These are phyloP conservation scores for Pachypanchax playfairii DNA, from an alignment of 2,113 vertebrate species.

Conservation along the genomic window DNA sequence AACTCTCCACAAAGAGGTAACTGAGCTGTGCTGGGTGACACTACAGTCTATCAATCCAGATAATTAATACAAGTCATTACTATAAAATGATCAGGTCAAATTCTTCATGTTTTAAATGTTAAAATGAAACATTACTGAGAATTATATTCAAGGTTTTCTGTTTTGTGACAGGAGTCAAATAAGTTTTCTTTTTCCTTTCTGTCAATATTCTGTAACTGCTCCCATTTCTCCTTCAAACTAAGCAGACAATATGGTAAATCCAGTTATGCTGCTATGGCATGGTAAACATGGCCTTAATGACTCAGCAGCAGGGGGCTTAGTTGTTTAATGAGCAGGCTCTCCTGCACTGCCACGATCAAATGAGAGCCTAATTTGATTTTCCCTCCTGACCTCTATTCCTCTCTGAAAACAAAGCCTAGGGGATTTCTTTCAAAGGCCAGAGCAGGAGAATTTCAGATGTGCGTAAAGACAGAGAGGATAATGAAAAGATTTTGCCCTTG, in stretches of 20 bases:
- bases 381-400: conserved; percentile 72
- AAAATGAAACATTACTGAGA: background rate
- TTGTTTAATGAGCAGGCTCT: conserved; percentile 63
- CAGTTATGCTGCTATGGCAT: conserved; percentile 24
- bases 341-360: conserved; percentile 61
- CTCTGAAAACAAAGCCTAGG: conserved; percentile 52
- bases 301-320: conserved; percentile 53
- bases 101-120: conserved; percentile 1
- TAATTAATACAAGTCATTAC: background rate
- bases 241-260: conserved; percentile 29
- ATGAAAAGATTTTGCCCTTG: conserved; percentile 22
- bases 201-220: conserved; percentile 6
- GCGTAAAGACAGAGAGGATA: conserved; percentile 31
- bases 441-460: conserved; percentile 15
- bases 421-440: conserved; percentile 46
- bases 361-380: conserved; percentile 70
- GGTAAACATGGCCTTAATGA: conserved; percentile 70
- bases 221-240: conserved; percentile 39
- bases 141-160: background rate
- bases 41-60: conserved; percentile 3
- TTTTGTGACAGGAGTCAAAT: background rate
- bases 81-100: background rate
- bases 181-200: background rate
- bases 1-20: conserved; percentile 35
- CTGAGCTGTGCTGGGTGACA: conserved; percentile 28